These are phyloP conservation scores for Menura novaehollandiae DNA, from an alignment of 2,113 vertebrate genomes.

Conservation along the genomic window DNA sequence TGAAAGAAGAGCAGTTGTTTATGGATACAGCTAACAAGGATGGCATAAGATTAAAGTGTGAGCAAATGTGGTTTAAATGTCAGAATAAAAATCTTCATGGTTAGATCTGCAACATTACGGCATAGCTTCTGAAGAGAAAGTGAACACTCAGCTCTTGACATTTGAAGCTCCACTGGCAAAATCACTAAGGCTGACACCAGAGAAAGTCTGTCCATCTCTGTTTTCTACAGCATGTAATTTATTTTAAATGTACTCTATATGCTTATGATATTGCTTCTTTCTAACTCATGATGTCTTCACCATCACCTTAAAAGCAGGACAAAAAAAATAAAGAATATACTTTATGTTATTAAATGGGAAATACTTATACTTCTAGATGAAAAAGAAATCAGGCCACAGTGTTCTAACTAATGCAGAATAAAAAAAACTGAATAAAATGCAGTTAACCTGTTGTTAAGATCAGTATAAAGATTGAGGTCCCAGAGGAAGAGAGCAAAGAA, in stretches of 20 bases:
- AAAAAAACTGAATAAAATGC: not conserved
- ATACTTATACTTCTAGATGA: not conserved
- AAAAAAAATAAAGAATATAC: not conserved
- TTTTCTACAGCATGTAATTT: constrained; percentile 42
- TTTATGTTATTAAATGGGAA: not conserved
- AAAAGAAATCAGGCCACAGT: not conserved
- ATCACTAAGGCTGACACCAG: not conserved
- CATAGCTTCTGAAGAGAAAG: constrained; percentile 7
- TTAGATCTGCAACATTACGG: not conserved
- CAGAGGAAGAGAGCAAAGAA: not conserved
- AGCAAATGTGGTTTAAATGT: not conserved
- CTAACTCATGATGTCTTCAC: not conserved
- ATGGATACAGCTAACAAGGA: not conserved
- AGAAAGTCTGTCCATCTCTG: constrained; percentile 36
- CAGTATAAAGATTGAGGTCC: not conserved
- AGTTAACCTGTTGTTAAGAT: not conserved
- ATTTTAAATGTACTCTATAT: constrained; percentile 25
- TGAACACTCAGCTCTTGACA: not conserved
- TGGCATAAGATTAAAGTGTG: not conserved
- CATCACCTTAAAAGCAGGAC: not conserved
- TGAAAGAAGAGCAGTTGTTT: not conserved
- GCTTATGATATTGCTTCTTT: not conserved
- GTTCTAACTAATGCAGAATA: not conserved
- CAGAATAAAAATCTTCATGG: not conserved
- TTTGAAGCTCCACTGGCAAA: constrained; percentile 34